These are phyloP conservation scores for Papilio dardanus DNA, from an alignment of 1,140 invertebrate genomes.

Conservation along the genomic window DNA sequence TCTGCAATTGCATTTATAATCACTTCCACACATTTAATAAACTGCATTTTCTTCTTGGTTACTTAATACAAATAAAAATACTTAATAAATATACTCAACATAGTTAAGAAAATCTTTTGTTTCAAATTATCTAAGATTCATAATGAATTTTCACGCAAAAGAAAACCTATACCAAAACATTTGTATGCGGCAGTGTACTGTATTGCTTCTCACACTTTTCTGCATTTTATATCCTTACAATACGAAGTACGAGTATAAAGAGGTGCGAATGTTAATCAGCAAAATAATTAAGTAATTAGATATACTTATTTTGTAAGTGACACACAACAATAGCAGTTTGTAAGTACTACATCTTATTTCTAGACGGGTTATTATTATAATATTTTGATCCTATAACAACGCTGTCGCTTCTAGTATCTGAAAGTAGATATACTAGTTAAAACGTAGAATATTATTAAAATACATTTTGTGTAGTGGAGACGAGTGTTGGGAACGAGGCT, in stretches of 20 bases:
- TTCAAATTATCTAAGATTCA: background rate
- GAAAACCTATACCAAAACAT: background rate
- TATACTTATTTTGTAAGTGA: background rate
- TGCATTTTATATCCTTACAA: background rate
- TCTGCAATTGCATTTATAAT: no score
- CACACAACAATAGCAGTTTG: no score
- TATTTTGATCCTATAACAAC: no score
- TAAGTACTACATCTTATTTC: no score
- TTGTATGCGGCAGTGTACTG: background rate
- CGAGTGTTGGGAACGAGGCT: constrained; percentile 7
- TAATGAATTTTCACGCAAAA: background rate
- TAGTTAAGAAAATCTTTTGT: background rate
- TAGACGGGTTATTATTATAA: no score
- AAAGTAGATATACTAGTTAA: background rate
- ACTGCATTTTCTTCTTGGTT: no score
- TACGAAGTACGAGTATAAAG: background rate
- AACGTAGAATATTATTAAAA: constrained; percentile 2
- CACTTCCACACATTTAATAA: no score
- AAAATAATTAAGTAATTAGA: no score
- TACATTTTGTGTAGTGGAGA: background rate
- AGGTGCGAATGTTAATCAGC: background rate
- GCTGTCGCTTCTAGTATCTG: background rate
- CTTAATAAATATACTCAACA: no score
- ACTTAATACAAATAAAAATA: no score
- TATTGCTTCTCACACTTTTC: background rate